Evolutionary conservation across 1,140 invertebrate species (phyloP), one percentile per base, ranked within the genome.

Genomic region (Cotesia vestalis): DNA sequence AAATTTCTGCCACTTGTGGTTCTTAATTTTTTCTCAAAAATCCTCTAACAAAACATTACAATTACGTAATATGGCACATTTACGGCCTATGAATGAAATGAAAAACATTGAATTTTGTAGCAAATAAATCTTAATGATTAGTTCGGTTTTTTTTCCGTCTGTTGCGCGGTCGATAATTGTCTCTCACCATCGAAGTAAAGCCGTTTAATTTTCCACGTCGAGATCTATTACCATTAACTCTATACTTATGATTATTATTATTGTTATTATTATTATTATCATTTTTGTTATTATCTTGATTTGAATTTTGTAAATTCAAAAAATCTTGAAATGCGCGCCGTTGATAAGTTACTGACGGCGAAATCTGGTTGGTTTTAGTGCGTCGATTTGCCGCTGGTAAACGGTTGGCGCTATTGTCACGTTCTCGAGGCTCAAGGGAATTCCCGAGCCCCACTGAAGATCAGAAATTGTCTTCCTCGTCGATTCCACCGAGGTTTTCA

Each of bases 401-500:
- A 51, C 36, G 9, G 6, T 14, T 20, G 8, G 61, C 9, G 62
- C 20, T 40, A 35, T 6, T 66, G 3, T 53, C 53, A 9, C n/a
- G 14, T 61, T 68, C 61, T 52, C 61, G 72, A 62, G 69, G 69
- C 66, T 73, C 72, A 36, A 76, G 67, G 9, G 53, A 74, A 74
- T 76, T 74, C 72, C 60, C 72, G 75, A 73, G 72, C 61, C 75
- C 66, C 60, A 20, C 72, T 51, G 63, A 71, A 55, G 78, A 80
- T 86, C 79, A 87, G 73, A 84, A 79, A 76, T 80, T 86, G 20
- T 84, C 82, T 35, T 85, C 70, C 27, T 72, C 83, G 64, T 85
- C 84, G 2, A 77, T 78, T 53, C 81, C 83, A 4, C 83, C 81
- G 12, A 85, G 79, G 35, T 80, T 83, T 75, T 86, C 85, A n/a